Percentiles rank a stretch among this genome's conserved stretches.
Conservation (phyloP, 2,113 vertebrate species). For the Sinosuthora webbiana region DNA sequence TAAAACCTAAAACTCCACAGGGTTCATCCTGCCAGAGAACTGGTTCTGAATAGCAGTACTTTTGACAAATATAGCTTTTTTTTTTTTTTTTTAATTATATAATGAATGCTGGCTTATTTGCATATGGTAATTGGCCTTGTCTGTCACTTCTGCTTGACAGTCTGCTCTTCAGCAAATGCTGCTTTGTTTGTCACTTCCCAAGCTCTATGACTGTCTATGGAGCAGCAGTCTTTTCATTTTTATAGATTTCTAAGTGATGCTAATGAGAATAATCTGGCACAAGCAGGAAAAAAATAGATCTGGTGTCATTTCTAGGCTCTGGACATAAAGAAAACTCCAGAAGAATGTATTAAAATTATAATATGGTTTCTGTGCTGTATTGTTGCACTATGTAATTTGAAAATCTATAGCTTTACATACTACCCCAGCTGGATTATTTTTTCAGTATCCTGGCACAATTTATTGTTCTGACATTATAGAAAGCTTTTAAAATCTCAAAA, state of each 20-base stretch:
- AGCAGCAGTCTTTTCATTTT: background rate
- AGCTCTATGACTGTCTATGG: background rate
- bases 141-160: conserved; percentile 30
- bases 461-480: background rate
- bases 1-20: background rate
- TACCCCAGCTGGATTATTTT: background rate
- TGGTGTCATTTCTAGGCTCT: background rate
- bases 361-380: background rate
- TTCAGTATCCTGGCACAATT: background rate
- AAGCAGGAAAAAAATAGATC: background rate
- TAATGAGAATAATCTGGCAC: conserved; percentile 15
- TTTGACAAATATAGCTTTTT: background rate
- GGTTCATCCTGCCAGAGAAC: background rate
- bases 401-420: background rate
- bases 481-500: background rate
- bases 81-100: background rate
- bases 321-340: background rate
- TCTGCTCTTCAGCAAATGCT: conserved; percentile 31
- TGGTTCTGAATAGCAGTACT: background rate
- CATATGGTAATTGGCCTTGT: conserved; percentile 46
- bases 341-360: background rate
- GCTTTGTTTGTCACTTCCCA: conserved; percentile 3
- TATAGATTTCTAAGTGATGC: conserved; percentile 9
- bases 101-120: background rate
- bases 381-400: background rate